Evolutionary conservation across 1,140 invertebrate genomes (phyloP).

Genomic region (Drosophila bocqueti): DNA sequence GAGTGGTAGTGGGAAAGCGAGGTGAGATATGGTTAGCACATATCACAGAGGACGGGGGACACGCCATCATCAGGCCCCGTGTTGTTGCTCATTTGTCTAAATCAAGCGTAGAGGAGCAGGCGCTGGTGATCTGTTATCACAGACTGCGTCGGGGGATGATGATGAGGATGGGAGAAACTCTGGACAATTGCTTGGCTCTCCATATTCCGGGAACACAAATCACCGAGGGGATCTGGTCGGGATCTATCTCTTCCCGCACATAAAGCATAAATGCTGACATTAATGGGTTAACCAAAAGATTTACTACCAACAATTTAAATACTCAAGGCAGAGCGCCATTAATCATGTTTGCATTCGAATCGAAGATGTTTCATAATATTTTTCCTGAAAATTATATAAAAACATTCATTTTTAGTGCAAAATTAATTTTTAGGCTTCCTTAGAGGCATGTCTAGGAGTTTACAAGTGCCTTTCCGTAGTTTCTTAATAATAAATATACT

Average conservation of each 20-base stretch:
- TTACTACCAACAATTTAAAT: constrained; percentile 22
- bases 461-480: no score
- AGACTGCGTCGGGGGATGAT: no score
- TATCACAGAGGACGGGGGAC: neutral
- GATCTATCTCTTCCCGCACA: constrained; percentile 13
- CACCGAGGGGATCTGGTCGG: constrained; percentile 5
- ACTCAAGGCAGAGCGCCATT: neutral
- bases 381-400: no score
- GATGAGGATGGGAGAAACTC: neutral
- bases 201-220: constrained; percentile 10
- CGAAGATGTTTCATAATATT: neutral
- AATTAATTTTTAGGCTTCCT: neutral
- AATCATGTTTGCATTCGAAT: neutral
- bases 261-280: constrained; percentile 43
- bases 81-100: constrained; percentile 69
- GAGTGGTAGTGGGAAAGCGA: neutral
- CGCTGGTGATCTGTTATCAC: constrained; percentile 60
- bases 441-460: neutral
- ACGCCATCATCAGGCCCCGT: constrained; percentile 11
- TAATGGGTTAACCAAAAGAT: constrained; percentile 40
- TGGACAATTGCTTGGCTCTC: constrained; percentile 9
- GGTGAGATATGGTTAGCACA: constrained; percentile 7
- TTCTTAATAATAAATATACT: neutral
- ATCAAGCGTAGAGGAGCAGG: constrained; percentile 35
- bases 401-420: neutral